Conservation (phyloP, 2,888 invertebrate species). For the Ecdyonurus torrentis region DNA sequence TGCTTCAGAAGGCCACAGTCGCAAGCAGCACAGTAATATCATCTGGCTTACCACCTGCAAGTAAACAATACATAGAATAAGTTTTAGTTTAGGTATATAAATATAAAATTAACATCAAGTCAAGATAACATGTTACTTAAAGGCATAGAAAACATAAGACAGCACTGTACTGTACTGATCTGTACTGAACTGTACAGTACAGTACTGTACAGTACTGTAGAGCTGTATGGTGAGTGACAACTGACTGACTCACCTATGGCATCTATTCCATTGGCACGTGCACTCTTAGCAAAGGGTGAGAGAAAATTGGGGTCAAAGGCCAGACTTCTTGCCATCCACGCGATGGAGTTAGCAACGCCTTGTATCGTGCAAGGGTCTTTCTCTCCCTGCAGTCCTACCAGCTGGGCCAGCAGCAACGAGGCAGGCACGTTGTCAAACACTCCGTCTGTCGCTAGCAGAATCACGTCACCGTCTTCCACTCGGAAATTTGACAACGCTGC, state of each 20-base stretch:
- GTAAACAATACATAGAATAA: no score
- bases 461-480: constrained; percentile 84
- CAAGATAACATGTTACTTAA: no score
- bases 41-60: constrained; percentile 93
- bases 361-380: constrained; percentile 61
- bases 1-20: constrained; percentile 51
- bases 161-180: no score
- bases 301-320: constrained; percentile 89
- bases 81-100: no score
- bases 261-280: constrained; percentile 82
- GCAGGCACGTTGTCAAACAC: constrained; percentile 97
- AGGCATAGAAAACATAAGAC: no score
- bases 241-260: constrained; percentile 73
- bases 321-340: constrained; percentile 84
- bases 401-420: constrained; percentile 69
- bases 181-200: no score
- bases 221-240: no score
- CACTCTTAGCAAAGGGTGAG: constrained; percentile 90
- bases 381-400: constrained; percentile 45
- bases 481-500: constrained; percentile 77
- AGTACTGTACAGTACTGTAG: no score
- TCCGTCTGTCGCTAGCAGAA: constrained; percentile 92
- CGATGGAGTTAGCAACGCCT: constrained; percentile 84
- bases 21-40: constrained; percentile 96
- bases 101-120: no score